Conservation (phyloP, 2,888 invertebrate species). For the Aleiodes leptofemur region DNA sequence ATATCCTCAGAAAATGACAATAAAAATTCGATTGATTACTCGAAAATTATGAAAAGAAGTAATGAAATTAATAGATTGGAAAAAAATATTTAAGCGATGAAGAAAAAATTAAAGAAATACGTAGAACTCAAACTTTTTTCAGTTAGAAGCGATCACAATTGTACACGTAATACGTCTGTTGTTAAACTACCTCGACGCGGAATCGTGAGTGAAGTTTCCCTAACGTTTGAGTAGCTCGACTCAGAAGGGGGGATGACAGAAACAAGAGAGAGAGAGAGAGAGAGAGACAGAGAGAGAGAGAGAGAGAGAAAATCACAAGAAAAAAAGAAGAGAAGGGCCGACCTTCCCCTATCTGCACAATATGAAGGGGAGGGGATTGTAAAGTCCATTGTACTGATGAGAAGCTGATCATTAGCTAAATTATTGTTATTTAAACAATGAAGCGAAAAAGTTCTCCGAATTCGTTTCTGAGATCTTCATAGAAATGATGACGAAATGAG, state of each 20-base stretch:
- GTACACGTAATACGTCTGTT: slow-evolving; percentile 27
- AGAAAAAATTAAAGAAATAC: background rate
- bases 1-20: too few species aligned
- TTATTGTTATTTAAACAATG: background rate
- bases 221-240: slow-evolving; percentile 21
- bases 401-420: background rate
- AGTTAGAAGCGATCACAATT: slow-evolving; percentile 20
- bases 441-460: too few species aligned
- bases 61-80: background rate
- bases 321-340: slow-evolving; percentile 45
- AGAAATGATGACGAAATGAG: too few species aligned
- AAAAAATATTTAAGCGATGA: background rate
- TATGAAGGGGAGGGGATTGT: slow-evolving; percentile 43
- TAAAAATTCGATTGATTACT: slow-evolving; percentile 4
- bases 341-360: slow-evolving; percentile 49
- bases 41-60: background rate
- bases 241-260: slow-evolving; percentile 42
- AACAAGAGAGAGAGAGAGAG: slow-evolving; percentile 39
- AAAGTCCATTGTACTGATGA: background rate
- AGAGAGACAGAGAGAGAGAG: slow-evolving; percentile 20
- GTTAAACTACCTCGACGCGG: slow-evolving; percentile 22
- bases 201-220: slow-evolving; percentile 34
- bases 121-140: background rate
- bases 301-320: slow-evolving; percentile 21
- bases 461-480: too few species aligned